Evolutionary conservation across 2,888 invertebrate genomes (phyloP).

Genomic region (Neoaliturus tenellus): DNA sequence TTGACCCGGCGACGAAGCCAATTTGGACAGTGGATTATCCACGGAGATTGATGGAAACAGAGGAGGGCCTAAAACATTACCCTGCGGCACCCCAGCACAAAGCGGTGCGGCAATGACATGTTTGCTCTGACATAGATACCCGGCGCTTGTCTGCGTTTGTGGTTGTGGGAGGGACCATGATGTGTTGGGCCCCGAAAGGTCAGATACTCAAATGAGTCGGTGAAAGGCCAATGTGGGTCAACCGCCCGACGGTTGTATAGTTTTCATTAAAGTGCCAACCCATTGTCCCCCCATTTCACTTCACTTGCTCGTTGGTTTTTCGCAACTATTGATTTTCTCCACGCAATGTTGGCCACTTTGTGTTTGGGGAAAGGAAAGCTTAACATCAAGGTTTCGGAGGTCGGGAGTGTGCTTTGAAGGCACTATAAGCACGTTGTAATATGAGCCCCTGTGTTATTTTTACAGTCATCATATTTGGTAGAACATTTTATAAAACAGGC

Average conservation of each 20-base stretch:
- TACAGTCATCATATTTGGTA: no score
- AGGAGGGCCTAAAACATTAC: not conserved
- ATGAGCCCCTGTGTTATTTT: no score
- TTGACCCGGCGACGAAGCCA: not conserved
- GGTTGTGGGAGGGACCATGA: constrained; percentile 3
- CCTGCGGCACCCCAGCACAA: not conserved
- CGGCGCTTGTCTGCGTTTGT: not conserved
- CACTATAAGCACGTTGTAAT: no score
- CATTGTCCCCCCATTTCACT: constrained; percentile 11
- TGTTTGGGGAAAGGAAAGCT: not conserved
- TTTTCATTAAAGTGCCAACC: constrained; percentile 14
- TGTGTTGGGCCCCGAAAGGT: constrained; percentile 19
- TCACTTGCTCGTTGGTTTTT: constrained; percentile 12
- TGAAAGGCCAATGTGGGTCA: constrained; percentile 29
- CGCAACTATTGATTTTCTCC: constrained; percentile 35
- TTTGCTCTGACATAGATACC: constrained; percentile 12
- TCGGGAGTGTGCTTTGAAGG: not conserved
- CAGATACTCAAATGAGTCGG: constrained; percentile 27
- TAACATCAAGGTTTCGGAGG: not conserved
- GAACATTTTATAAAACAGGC: no score
- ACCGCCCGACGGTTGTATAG: constrained; percentile 16
- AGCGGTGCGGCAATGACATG: not conserved
- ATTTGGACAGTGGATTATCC: not conserved
- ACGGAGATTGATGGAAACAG: not conserved
- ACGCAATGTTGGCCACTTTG: constrained; percentile 14